Conservation (phyloP, 2,888 invertebrate species). For the Spodoptera littoralis region DNA sequence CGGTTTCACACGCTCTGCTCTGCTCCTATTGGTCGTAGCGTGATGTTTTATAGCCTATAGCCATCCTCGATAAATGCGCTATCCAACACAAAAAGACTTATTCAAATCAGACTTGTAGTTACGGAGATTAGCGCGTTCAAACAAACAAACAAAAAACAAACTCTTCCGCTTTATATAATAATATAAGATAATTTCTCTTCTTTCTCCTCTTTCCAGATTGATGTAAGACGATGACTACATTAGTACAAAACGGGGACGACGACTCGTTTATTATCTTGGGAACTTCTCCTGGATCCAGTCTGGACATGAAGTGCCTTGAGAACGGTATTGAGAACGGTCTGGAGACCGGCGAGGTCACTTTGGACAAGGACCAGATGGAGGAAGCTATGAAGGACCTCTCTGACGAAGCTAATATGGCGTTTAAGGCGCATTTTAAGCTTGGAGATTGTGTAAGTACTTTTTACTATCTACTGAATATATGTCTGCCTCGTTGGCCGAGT, state of each 20-base stretch:
- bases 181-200: not conserved
- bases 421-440: conserved; percentile 81
- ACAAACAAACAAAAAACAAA: too few species aligned
- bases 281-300: conserved; percentile 78
- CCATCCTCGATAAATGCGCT: too few species aligned
- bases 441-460: conserved; percentile 78
- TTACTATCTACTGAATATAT: not conserved
- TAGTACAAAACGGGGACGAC: conserved; percentile 74
- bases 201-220: conserved; percentile 54
- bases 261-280: conserved; percentile 86
- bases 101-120: too few species aligned
- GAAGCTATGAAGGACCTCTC: conserved; percentile 81
- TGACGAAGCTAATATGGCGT: conserved; percentile 77
- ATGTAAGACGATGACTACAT: conserved; percentile 71
- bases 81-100: too few species aligned
- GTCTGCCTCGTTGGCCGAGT: too few species aligned
- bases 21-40: too few species aligned
- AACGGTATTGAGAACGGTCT: conserved; percentile 66
- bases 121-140: too few species aligned
- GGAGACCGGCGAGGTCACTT: conserved; percentile 54
- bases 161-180: too few species aligned
- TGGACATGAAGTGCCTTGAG: conserved; percentile 70
- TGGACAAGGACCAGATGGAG: conserved; percentile 74
- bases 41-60: too few species aligned
- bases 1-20: too few species aligned